phyloP scores from a whole-genome alignment of 2,113 vertebrate species.

The Saguinus midas region DNA sequence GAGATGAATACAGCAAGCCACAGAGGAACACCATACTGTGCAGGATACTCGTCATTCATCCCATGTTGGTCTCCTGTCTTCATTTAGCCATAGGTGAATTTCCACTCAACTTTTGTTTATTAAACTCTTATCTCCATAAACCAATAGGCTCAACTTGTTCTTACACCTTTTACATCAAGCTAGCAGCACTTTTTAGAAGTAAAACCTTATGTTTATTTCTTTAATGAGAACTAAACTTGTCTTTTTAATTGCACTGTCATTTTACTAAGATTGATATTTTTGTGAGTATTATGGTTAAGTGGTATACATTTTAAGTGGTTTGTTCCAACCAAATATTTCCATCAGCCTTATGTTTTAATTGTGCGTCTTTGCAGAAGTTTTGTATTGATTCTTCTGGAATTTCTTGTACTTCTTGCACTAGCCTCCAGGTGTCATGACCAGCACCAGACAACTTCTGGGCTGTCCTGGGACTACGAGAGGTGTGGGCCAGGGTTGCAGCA shows the following conservation, averaged over 20 bases:
- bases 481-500: neutral
- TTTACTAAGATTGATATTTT: neutral
- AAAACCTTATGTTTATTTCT: neutral
- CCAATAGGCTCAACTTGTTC: neutral
- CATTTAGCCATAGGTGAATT: neutral
- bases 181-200: neutral
- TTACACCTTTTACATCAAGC: neutral
- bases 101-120: neutral
- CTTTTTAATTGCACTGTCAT: neutral
- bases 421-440: constrained; percentile 19
- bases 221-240: constrained; percentile 12
- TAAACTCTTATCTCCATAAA: constrained; percentile 25
- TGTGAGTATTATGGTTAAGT: neutral
- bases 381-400: neutral
- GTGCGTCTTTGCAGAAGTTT: neutral
- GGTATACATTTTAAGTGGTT: neutral
- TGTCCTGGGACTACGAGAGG: neutral
- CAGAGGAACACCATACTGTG: neutral
- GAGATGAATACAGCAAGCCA: neutral
- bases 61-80: neutral
- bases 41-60: neutral
- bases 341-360: neutral
- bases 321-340: neutral
- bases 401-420: neutral
- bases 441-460: neutral